Evolutionary conservation across 2,113 vertebrate genomes (phyloP), one percentile per base, ranked within the genome.

Genomic region (Cyphomyrus discorhynchus): DNA sequence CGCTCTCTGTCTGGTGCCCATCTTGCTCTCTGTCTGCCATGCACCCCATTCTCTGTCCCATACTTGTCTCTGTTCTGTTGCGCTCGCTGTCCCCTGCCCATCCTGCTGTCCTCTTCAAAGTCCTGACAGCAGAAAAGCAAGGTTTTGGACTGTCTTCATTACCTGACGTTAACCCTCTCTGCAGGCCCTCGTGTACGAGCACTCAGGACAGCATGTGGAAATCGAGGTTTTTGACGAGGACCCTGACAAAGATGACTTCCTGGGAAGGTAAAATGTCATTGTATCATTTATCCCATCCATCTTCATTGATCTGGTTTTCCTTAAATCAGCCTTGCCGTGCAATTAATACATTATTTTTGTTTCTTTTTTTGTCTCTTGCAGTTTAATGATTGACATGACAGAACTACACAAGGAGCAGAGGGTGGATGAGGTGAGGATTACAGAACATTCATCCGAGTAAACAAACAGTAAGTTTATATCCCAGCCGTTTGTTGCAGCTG

Each of bases 161-260:
- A 11, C 10, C 15, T n/a, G 21, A 82, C 52, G 0, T 86, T 27
- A 89, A 80, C 86, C 88, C 90, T 39, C 83, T 74, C 93, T 93
- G 35, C 91, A 99, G 98, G 96, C 93, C 17, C 90, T 97, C 89
- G 94, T 99, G 0, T 97, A 97, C 88, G 97, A 98, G 31, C 93
- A 97, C 85, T 94, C 95, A 0, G 96, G 93, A 5, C 96, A 96
- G 45, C 96, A 95, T n/a, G 35, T 99, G 56, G 96, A 97, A 88
- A 96, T 99, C 27, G 97, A 99, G 90, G 95, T 99, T 88, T 99
- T 98, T 92, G 98, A 99, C 88, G 97, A 99, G 95, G 98, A 99
- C 91, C 95, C 97, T 0, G 97, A 99, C 92, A 97, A 98, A 94
- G 98, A 99, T 91, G 98, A 99, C 95, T 98, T 97, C 92, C 94